phyloP scores from a whole-genome alignment of 2,797 vertebrate genomes.

The Delichon dasypus region DNA sequence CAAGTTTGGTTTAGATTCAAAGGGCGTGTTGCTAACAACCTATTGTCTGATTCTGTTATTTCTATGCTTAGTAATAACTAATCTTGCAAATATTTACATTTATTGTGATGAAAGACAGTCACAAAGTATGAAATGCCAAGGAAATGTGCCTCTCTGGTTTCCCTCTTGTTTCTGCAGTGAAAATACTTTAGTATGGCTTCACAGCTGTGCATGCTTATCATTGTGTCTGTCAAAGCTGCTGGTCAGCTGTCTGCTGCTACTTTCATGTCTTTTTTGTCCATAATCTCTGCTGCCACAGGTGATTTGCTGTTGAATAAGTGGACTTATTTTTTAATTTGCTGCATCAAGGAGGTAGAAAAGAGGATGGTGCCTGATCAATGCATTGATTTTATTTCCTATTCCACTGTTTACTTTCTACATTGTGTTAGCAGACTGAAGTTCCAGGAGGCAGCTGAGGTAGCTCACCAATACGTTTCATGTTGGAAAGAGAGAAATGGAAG shows the following conservation, averaged over 20 bases:
- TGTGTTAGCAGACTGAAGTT: neutral
- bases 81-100: neutral
- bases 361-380: neutral
- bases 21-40: neutral
- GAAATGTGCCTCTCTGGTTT: neutral
- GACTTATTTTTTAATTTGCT: neutral
- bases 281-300: neutral
- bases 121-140: neutral
- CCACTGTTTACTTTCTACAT: neutral
- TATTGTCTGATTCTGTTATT: neutral
- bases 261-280: neutral
- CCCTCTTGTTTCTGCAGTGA: neutral
- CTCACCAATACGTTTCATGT: neutral
- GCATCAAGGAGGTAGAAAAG: neutral
- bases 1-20: neutral
- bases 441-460: neutral
- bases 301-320: neutral
- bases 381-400: neutral
- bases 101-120: neutral
- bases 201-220: neutral
- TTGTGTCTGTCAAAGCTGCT: neutral
- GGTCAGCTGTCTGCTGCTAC: neutral
- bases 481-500: neutral
- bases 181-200: neutral
- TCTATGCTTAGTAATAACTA: neutral